These are phyloP conservation scores for Haliaeetus leucogaster DNA, from an alignment of 2,113 vertebrate genomes.

Conservation along the genomic window DNA sequence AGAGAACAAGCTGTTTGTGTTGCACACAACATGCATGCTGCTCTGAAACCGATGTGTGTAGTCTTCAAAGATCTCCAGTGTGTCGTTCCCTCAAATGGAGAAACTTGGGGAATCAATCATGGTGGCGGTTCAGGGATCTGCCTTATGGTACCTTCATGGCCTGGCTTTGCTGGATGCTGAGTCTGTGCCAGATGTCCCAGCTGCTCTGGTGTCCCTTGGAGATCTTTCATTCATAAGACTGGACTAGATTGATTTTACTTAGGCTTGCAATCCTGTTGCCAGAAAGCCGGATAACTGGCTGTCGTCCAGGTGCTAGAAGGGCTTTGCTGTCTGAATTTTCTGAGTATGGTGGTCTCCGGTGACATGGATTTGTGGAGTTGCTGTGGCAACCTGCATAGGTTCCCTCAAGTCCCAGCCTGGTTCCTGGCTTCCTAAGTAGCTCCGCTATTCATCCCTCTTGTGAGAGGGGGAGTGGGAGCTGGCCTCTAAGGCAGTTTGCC, in stretches of 20 bases:
- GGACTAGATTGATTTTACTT: not conserved
- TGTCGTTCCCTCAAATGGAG: not conserved
- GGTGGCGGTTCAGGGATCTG: not conserved
- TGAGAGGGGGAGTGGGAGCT: not conserved
- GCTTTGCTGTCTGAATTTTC: not conserved
- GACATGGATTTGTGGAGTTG: not conserved
- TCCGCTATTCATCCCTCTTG: not conserved
- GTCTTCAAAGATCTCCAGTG: not conserved
- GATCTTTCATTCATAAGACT: not conserved
- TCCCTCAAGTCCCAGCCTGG: not conserved
- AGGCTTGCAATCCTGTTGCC: not conserved
- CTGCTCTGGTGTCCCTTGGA: not conserved
- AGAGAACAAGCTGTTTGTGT: not conserved
- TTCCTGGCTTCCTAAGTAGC: not conserved
- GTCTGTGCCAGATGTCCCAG: not conserved
- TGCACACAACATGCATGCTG: not conserved
- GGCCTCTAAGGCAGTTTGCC: not conserved
- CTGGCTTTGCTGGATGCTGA: not conserved
- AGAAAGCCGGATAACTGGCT: not conserved
- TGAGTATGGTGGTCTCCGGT: not conserved
- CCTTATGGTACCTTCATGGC: not conserved
- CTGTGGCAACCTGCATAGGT: constrained; percentile 6
- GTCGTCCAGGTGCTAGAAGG: not conserved
- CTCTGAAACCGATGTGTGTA: not conserved
- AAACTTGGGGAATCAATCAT: not conserved